Base-by-base conservation (phyloP, 92 coral and sea anemone species). In the Micromussa lordhowensis region DNA sequence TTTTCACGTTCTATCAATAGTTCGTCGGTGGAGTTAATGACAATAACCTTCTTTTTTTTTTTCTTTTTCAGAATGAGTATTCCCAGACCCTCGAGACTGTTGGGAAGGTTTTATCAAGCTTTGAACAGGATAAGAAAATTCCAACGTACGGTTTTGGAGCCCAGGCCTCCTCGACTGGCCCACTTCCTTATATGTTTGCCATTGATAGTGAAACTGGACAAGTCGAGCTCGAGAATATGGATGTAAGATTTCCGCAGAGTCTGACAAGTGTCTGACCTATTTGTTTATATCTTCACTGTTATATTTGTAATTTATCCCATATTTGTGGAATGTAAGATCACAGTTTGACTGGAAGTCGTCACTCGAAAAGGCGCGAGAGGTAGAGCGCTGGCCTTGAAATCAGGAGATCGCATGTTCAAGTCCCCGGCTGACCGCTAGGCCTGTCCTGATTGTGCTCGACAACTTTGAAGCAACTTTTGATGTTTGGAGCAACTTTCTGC, bases 81-180 rank as follows among this genome's bases (percentile, higher is more conserved):
- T 92, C 90, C 58, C 90, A 88, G 68, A 90, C 98, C 9, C 85
- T 95, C 3, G 92, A 89, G 80, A 80, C 96, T 14, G 78, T 95
- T 7, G 99, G 96, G 19, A 94, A 94, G 66, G 94, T 95, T 68
- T 82, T 97, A 87, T 89, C 97, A 24, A 86, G 93, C 78, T 97
- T 94, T 88, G 93, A 95, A 68, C 78, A 85, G 13, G 97, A 88
- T 15, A 84, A 89, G 83, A 91, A 83, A 79, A 94, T 95, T 74
- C 96, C 99, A 38, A 91, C 88, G 19, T 97, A 91, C 82, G 99
- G 98, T 0, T 97, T 97, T 87, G 99, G 99, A 51, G 98, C 99
- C 34, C 91, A 93, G 82, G 88, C 81, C 29, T 48, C 80, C 26
- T 88, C 91, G 26, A 49, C 64, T 40, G 82, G 88, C 34, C 75